Base-by-base conservation (phyloP, 1,140 invertebrate genomes). In the Chelonus insularis region DNA sequence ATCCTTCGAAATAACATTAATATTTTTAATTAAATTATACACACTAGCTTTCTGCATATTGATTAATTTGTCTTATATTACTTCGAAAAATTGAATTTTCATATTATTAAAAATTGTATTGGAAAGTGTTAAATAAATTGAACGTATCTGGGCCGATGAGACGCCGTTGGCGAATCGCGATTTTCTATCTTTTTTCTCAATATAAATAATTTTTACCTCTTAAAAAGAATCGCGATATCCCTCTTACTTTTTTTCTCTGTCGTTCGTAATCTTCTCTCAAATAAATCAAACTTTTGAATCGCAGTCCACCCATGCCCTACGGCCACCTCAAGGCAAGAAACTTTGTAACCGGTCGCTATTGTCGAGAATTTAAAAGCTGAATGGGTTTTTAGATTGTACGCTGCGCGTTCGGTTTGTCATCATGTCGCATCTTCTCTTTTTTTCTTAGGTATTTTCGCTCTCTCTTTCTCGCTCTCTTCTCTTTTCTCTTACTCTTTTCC, bases 261-360 rank as follows among this genome's bases (percentile, higher is more conserved):
- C 73, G 64, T 63, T 62, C 70, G 69, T 71, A 81, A 80, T 80
- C 75, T 80, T 65, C 73, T 72, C 73, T 74, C 75, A 81, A 81
- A 80, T 80, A 79, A 79, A 81, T 81, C 79, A 80, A 79, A 81
- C 79, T 79, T 80, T 78, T 75, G 71, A 79, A 79, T 78, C 71
- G 69, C 57, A 52, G 55, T 61, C 66, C 51, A 47, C 23, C 54
- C 66, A 64, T 57, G 54, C 60, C 57, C 68, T 61, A 45, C 57
- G 54, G 66, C 58, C 48, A 54, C 59, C 60, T 23, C 20, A 47
- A 25, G 23, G 16, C 14, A 52, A 25, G 37, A 62, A 65, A 65
- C 64, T 65, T 65, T 62, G 56, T 65, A 65, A 65, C 56, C 64
- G 51, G 37, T 63, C 25, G 39, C 64, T 69, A 81, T 79, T 81